Percentiles rank a stretch among this genome's conserved stretches.
These are phyloP conservation scores for Pseudolaguvia tuberculata DNA, from an alignment of 2,113 vertebrate genomes.

Conservation along the genomic window DNA sequence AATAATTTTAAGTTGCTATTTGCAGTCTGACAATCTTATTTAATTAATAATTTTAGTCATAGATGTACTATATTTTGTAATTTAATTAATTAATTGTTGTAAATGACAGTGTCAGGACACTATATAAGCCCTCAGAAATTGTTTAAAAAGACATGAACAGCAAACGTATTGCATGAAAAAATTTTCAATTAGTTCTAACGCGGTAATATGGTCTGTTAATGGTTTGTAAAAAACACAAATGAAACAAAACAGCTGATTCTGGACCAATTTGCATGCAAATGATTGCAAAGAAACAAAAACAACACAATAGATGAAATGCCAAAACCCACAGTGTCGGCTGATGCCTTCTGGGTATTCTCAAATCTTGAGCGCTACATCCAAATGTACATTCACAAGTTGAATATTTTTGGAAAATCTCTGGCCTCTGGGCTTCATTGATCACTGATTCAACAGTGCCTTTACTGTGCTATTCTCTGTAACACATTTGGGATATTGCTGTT, in stretches of 20 bases:
- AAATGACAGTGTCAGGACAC: too few relatives aligned
- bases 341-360: background rate
- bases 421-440: background rate
- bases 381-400: background rate
- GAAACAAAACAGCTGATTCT: too few relatives aligned
- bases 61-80: too few relatives aligned
- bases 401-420: background rate
- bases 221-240: background rate
- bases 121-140: too few relatives aligned
- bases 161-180: too few relatives aligned
- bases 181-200: too few relatives aligned
- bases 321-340: background rate
- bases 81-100: too few relatives aligned
- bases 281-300: background rate
- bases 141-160: too few relatives aligned
- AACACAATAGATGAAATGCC: background rate
- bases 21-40: background rate
- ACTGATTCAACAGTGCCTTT: background rate
- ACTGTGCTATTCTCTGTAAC: background rate
- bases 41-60: too few relatives aligned
- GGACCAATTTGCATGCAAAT: background rate
- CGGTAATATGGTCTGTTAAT: too few relatives aligned
- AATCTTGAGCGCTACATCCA: background rate
- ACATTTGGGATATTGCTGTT: background rate
- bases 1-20: too few relatives aligned